phyloP scores from a whole-genome alignment of 2,797 vertebrate genomes.

The Hemitrygon akajei region DNA sequence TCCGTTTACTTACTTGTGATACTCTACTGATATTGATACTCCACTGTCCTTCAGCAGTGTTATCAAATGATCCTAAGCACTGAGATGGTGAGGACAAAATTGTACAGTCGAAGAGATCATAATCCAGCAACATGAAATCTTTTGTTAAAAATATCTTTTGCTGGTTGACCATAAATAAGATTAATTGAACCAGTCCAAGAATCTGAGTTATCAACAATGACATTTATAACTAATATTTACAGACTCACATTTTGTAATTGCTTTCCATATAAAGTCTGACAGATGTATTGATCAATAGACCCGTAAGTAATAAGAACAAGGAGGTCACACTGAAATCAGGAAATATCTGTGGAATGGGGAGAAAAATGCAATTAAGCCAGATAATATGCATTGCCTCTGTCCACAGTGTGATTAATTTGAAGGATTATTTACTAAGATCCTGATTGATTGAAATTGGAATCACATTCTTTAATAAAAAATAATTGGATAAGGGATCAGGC shows the following conservation, averaged over 20 bases:
- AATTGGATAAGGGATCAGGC: background rate
- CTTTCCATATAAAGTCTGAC: background rate
- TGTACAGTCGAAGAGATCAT: background rate
- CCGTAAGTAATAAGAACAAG: background rate
- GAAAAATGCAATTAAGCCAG: background rate
- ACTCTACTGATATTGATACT: too few species aligned
- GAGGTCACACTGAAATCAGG: background rate
- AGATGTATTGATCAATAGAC: slow-evolving; percentile 1
- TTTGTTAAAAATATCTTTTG: background rate
- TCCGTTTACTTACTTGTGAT: background rate
- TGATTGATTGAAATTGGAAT: slow-evolving; percentile 11
- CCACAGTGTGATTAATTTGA: background rate
- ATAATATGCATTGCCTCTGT: background rate
- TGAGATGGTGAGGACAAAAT: background rate
- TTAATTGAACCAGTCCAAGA: background rate
- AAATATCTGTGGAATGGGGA: background rate
- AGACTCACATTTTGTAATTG: background rate
- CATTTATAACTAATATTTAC: background rate
- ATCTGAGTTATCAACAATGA: background rate
- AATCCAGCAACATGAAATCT: background rate
- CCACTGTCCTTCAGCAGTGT: background rate
- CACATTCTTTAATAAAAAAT: slow-evolving; percentile 30
- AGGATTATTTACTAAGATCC: background rate
- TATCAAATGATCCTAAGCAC: background rate
- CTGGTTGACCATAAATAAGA: background rate